phyloP scores from a whole-genome alignment of 2,113 vertebrate genomes.

The Oxygymnocypris stewartii region DNA sequence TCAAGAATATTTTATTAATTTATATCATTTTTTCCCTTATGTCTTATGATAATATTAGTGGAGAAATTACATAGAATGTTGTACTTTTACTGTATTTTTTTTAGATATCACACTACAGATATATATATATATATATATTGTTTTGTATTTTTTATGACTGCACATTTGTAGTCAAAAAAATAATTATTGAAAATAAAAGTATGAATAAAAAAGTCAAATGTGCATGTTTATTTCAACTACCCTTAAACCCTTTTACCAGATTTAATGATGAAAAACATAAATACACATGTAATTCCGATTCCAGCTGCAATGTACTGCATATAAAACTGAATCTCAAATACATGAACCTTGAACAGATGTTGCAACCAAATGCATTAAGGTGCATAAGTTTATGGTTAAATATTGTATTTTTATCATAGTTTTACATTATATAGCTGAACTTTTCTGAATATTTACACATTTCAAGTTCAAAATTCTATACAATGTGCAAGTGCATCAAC shows the following conservation, averaged over 20 bases:
- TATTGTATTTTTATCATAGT: slow-evolving; percentile 13
- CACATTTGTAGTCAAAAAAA: not conserved
- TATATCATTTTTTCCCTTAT: not conserved
- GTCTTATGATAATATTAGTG: not conserved
- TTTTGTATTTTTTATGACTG: not conserved
- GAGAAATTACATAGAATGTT: not conserved
- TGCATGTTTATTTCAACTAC: slow-evolving; percentile 2
- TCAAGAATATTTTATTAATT: not conserved
- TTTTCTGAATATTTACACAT: slow-evolving; percentile 65
- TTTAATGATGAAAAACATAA: not conserved
- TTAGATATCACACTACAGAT: not conserved
- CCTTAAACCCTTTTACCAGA: not conserved
- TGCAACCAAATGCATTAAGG: slow-evolving; percentile 32
- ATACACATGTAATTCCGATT: not conserved
- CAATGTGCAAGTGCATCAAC: slow-evolving; percentile 67
- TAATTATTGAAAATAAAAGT: not conserved
- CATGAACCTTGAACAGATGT: not conserved
- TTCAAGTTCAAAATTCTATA: slow-evolving; percentile 67
- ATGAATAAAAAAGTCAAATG: not conserved
- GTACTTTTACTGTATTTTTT: not conserved
- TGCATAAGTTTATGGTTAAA: slow-evolving; percentile 53
- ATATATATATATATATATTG: not conserved
- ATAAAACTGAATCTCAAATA: not conserved
- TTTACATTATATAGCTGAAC: slow-evolving; percentile 41
- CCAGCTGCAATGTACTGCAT: not conserved